Evolutionary conservation across 2,888 invertebrate genomes (phyloP).

Genomic region (Panopea generosa): DNA sequence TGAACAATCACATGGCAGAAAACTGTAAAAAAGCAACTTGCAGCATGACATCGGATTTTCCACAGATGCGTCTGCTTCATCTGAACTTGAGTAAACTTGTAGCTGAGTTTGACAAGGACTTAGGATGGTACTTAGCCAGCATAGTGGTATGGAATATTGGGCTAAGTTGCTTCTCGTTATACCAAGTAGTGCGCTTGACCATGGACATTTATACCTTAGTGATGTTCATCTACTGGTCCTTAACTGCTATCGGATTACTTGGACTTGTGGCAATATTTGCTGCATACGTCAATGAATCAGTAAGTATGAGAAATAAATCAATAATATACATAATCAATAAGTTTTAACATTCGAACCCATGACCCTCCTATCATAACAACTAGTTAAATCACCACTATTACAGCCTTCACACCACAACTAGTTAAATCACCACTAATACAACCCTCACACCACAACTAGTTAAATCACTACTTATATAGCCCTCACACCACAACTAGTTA

Average conservation of each 20-base stretch:
- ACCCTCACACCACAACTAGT: no score
- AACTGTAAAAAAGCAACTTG: background rate
- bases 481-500: no score
- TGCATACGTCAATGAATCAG: constrained; percentile 26
- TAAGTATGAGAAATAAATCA: no score
- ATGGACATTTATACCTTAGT: constrained; percentile 11
- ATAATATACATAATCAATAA: no score
- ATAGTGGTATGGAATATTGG: constrained; percentile 13
- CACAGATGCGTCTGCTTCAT: constrained; percentile 24
- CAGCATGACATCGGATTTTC: no score
- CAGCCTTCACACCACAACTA: no score
- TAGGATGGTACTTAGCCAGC: constrained; percentile 26
- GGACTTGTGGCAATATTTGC: constrained; percentile 11
- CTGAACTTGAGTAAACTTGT: constrained; percentile 42
- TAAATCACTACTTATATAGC: no score
- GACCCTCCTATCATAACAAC: no score
- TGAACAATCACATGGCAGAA: background rate
- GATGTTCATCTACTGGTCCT: constrained; percentile 26
- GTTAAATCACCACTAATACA: no score
- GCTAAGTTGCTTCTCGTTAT: constrained; percentile 31
- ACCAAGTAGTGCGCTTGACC: constrained; percentile 18
- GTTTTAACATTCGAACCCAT: no score
- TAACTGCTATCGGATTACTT: background rate
- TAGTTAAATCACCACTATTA: no score
- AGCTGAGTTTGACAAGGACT: constrained; percentile 26